Evolutionary conservation across 2,797 vertebrate species (phyloP).

Genomic region (Sebastes wilsoni): DNA sequence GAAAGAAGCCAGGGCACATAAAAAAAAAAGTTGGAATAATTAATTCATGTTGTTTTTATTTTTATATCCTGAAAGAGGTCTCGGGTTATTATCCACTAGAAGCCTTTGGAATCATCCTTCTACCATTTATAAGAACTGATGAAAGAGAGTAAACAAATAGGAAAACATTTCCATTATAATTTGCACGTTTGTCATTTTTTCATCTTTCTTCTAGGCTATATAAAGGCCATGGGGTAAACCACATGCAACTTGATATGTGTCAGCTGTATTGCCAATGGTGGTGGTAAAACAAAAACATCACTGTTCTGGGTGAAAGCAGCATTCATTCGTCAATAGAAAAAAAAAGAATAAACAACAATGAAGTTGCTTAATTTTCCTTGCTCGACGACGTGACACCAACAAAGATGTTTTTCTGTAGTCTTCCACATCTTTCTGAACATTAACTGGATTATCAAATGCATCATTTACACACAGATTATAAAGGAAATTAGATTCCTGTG

Average conservation of each 20-base stretch:
- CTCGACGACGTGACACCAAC: not conserved
- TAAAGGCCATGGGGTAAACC: not conserved
- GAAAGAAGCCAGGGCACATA: slow-evolving; percentile 12
- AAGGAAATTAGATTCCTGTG: not conserved
- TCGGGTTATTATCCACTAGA: slow-evolving; percentile 27
- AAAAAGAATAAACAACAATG: not conserved
- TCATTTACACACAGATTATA: slow-evolving; percentile 9
- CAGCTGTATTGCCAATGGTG: slow-evolving; percentile 5
- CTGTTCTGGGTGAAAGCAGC: not conserved
- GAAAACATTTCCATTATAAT: slow-evolving; percentile 19
- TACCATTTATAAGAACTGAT: not conserved
- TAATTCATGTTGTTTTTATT: slow-evolving; percentile 35
- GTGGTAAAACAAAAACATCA: slow-evolving; percentile 3
- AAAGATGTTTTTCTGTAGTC: slow-evolving; percentile 3
- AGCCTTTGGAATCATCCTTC: not conserved
- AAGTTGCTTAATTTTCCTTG: slow-evolving; percentile 5
- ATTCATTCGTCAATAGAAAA: slow-evolving; percentile 9
- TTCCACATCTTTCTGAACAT: slow-evolving; percentile 11
- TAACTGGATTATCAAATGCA: not conserved
- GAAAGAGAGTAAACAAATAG: slow-evolving; percentile 11
- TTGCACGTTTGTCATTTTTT: slow-evolving; percentile 22
- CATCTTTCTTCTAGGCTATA: not conserved
- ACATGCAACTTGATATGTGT: slow-evolving; percentile 1
- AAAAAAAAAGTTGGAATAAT: slow-evolving; percentile 1
- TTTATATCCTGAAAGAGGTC: slow-evolving; percentile 23